Conservation (phyloP, 1,140 invertebrate genomes). For the Drosophila albomicans region DNA sequence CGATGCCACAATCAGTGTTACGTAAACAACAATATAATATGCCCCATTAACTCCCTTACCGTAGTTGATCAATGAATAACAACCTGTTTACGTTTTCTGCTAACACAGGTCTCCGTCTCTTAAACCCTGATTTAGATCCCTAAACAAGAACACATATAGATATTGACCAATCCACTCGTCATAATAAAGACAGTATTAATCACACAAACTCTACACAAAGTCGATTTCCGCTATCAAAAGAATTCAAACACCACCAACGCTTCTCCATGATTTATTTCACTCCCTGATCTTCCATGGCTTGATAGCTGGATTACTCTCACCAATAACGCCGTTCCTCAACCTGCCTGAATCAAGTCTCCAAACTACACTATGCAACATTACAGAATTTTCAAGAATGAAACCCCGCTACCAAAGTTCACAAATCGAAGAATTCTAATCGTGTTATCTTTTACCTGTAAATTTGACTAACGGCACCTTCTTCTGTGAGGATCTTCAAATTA, state of each 20-base stretch:
- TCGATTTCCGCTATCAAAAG: not conserved
- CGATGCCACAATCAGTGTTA: not conserved
- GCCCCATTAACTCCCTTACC: not conserved
- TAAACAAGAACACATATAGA: not conserved
- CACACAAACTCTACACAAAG: constrained; percentile 5
- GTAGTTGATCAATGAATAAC: constrained; percentile 27
- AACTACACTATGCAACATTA: not conserved
- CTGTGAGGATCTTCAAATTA: too few species aligned
- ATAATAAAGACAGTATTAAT: not conserved
- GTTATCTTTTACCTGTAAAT: constrained; percentile 6
- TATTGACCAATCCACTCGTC: not conserved
- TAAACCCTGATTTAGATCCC: not conserved
- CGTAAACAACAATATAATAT: not conserved
- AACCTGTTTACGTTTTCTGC: constrained; percentile 4
- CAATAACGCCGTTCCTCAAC: constrained; percentile 1
- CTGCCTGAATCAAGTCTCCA: not conserved
- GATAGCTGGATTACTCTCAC: constrained; percentile 12
- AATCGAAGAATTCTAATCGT: constrained; percentile 10
- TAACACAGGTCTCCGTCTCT: constrained; percentile 2
- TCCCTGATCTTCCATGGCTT: constrained; percentile 2
- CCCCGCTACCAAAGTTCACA: not conserved
- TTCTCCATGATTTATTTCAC: constrained; percentile 4
- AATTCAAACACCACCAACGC: not conserved
- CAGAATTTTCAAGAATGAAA: constrained; percentile 14
- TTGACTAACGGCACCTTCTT: not conserved